These are phyloP conservation scores for Hemibagrus guttatus DNA, from an alignment of 2,797 vertebrate genomes.

Conservation along the genomic window DNA sequence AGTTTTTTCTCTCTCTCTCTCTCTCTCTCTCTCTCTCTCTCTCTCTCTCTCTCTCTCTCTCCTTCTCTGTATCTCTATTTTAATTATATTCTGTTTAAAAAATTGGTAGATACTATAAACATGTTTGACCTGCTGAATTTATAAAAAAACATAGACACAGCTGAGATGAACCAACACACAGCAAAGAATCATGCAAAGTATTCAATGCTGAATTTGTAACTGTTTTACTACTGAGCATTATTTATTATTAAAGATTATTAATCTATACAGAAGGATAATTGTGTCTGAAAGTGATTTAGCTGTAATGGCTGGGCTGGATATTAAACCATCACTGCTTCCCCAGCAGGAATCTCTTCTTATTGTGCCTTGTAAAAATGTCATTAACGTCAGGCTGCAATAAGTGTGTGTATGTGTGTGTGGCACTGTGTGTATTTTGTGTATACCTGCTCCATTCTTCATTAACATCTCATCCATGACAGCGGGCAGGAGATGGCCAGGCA, in stretches of 20 bases:
- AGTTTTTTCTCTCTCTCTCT: slow-evolving; percentile 20
- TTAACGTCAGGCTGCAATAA: slow-evolving; percentile 9
- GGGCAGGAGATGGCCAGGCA: slow-evolving; percentile 74
- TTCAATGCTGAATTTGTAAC: not conserved
- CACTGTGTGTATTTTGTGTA: slow-evolving; percentile 30
- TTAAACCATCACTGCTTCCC: slow-evolving; percentile 6
- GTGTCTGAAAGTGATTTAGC: slow-evolving; percentile 10
- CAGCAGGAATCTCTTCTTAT: slow-evolving; percentile 26
- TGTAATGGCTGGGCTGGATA: slow-evolving; percentile 4
- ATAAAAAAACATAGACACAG: not conserved
- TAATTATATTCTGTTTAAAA: too few species aligned
- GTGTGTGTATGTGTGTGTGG: slow-evolving; percentile 26
- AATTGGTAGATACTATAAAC: not conserved
- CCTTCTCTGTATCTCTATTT: not conserved
- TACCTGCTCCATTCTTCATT: slow-evolving; percentile 69
- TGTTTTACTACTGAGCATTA: not conserved
- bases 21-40: not conserved
- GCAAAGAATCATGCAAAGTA: not conserved
- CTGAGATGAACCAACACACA: not conserved
- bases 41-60: not conserved
- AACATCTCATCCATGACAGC: slow-evolving; percentile 76
- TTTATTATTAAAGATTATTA: slow-evolving; percentile 19
- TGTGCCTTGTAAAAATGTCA: not conserved
- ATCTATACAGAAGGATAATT: not conserved
- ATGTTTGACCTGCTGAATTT: not conserved